Conservation (phyloP, 2,888 invertebrate species). For the Bruchidius siliquastri region DNA sequence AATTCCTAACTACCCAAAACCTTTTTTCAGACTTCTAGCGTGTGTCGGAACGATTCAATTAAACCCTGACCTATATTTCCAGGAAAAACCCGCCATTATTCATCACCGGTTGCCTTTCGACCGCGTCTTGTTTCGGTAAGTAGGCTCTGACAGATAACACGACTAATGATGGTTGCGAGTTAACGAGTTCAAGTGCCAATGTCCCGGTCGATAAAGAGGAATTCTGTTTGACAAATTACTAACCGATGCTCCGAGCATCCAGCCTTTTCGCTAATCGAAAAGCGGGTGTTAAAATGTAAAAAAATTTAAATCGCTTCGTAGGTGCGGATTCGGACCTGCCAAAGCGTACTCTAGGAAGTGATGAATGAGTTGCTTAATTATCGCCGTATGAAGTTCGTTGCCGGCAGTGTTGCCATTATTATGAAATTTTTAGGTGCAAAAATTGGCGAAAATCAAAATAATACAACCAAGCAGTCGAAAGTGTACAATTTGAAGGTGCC, state of each 20-base stretch:
- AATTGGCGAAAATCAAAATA: too few relatives aligned
- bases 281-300: background rate
- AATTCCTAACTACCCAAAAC: background rate
- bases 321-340: background rate
- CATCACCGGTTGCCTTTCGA: background rate
- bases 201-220: background rate
- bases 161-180: slow-evolving; percentile 19
- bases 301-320: background rate
- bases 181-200: background rate
- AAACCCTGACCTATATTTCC: background rate
- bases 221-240: background rate
- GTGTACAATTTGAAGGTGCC: too few relatives aligned
- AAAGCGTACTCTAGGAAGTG: background rate
- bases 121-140: slow-evolving; percentile 10
- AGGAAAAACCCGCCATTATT: background rate
- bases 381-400: background rate
- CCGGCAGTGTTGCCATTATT: background rate
- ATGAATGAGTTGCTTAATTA: background rate
- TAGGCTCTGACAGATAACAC: slow-evolving; percentile 19
- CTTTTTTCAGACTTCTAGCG: background rate
- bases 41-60: background rate
- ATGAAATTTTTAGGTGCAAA: too few relatives aligned
- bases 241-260: background rate
- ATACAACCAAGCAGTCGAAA: too few relatives aligned
- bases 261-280: background rate